Evolutionary conservation across 2,888 invertebrate genomes (phyloP).

Genomic region (Rhingia campestris): DNA sequence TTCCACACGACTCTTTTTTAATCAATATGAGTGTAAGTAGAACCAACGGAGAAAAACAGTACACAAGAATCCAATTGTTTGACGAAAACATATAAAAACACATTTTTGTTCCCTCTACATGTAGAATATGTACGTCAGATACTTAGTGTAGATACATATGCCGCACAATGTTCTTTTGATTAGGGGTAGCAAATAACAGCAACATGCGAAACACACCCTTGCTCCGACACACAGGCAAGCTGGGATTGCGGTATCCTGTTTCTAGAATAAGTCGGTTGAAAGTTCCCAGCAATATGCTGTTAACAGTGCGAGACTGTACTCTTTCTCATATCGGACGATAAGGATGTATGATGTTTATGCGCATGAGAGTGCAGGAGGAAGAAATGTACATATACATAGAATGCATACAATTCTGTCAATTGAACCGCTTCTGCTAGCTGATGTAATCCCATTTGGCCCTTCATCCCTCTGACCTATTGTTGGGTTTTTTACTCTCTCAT

Average conservation of each 20-base stretch:
- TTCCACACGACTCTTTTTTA: slow-evolving; percentile 16
- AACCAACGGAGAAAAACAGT: slow-evolving; percentile 10
- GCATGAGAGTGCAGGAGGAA: slow-evolving; percentile 17
- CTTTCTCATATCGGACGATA: slow-evolving; percentile 14
- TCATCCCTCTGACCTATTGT: slow-evolving; percentile 24
- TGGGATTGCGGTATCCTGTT: slow-evolving; percentile 12
- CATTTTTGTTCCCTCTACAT: slow-evolving; percentile 28
- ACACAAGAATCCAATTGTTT: slow-evolving; percentile 19
- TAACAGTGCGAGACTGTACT: slow-evolving; percentile 58
- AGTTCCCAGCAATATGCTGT: slow-evolving; percentile 30
- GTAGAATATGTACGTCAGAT: not conserved
- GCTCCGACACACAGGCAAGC: not conserved
- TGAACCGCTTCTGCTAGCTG: slow-evolving; percentile 11
- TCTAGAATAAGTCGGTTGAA: not conserved
- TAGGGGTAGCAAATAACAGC: slow-evolving; percentile 37
- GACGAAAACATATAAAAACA: not conserved
- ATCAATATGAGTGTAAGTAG: slow-evolving; percentile 52
- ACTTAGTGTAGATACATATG: slow-evolving; percentile 5
- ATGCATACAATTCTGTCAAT: slow-evolving; percentile 21
- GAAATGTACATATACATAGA: slow-evolving; percentile 1
- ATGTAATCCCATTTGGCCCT: slow-evolving; percentile 19
- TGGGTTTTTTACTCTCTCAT: slow-evolving; percentile 1
- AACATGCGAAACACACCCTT: slow-evolving; percentile 53
- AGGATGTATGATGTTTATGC: slow-evolving; percentile 34
- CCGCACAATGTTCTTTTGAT: slow-evolving; percentile 3